Evolutionary conservation across 37 sponge, comb jelly and placozoan genomes (phyloP).

Genomic region (Haliclona indistincta): DNA sequence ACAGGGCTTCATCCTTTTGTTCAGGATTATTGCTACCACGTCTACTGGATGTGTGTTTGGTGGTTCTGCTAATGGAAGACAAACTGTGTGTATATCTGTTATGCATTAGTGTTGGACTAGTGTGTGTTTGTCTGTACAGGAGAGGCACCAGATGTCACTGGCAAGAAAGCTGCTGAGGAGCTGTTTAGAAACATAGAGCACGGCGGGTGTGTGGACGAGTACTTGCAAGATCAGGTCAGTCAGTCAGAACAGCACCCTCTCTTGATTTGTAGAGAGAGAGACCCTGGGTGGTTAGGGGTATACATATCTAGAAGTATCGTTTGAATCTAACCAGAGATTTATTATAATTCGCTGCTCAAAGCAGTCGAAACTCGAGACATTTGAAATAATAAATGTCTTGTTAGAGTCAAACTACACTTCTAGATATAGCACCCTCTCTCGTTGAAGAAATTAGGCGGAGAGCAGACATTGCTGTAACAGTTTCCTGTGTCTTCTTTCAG

Average conservation of each 20-base stretch:
- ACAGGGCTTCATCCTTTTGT: too few relatives aligned
- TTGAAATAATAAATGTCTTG: too few relatives aligned
- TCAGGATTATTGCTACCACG: conserved; percentile 59
- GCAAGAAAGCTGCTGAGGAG: conserved; percentile 48
- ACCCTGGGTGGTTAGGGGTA: too few relatives aligned
- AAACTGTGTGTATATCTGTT: too few relatives aligned
- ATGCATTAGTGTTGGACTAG: conserved; percentile 60
- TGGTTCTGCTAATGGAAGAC: conserved; percentile 65
- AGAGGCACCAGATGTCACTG: conserved; percentile 62
- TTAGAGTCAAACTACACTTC: too few relatives aligned
- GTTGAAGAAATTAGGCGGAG: background rate
- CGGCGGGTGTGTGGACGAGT: conserved; percentile 90
- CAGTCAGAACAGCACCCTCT: too few relatives aligned
- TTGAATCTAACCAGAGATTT: conserved; percentile 1
- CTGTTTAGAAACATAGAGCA: conserved; percentile 30
- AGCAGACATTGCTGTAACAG: background rate
- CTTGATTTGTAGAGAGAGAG: too few relatives aligned
- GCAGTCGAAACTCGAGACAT: too few relatives aligned
- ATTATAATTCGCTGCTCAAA: background rate
- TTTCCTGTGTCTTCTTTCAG: conserved; percentile 40
- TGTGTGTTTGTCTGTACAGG: too few relatives aligned
- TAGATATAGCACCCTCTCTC: background rate
- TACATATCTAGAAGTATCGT: too few relatives aligned
- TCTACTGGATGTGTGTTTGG: conserved; percentile 67
- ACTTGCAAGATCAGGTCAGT: conserved; percentile 89